These are phyloP conservation scores for Manis javanica DNA, from an alignment of 2,797 vertebrate genomes.

Conservation along the genomic window DNA sequence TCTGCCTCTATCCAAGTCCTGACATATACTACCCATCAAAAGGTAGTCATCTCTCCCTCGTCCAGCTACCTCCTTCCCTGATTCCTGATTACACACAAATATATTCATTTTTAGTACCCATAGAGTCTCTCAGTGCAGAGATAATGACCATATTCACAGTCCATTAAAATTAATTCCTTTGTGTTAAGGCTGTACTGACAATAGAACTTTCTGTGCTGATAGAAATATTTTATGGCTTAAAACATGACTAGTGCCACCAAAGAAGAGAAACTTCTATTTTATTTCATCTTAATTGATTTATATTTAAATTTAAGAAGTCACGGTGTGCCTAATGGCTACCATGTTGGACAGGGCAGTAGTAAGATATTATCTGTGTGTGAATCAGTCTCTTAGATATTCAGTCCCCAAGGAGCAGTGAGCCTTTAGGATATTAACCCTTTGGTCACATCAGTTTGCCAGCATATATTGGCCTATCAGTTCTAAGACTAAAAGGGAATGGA, in stretches of 20 bases:
- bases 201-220: background rate
- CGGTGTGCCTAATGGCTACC: background rate
- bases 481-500: background rate
- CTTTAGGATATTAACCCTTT: background rate
- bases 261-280: background rate
- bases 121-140: background rate
- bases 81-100: background rate
- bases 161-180: background rate
- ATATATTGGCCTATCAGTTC: background rate
- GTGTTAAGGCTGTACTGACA: background rate
- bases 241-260: background rate
- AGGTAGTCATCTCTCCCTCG: background rate
- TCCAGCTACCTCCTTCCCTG: background rate
- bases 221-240: background rate
- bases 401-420: background rate
- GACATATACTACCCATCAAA: background rate
- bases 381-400: background rate
- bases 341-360: background rate
- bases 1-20: background rate
- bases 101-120: background rate
- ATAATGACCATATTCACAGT: background rate
- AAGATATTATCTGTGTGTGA: background rate
- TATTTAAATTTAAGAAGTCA: background rate
- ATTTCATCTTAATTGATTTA: background rate
- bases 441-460: background rate